phyloP scores from a whole-genome alignment of 2,888 invertebrate genomes.

The Cheilosia pagana region DNA sequence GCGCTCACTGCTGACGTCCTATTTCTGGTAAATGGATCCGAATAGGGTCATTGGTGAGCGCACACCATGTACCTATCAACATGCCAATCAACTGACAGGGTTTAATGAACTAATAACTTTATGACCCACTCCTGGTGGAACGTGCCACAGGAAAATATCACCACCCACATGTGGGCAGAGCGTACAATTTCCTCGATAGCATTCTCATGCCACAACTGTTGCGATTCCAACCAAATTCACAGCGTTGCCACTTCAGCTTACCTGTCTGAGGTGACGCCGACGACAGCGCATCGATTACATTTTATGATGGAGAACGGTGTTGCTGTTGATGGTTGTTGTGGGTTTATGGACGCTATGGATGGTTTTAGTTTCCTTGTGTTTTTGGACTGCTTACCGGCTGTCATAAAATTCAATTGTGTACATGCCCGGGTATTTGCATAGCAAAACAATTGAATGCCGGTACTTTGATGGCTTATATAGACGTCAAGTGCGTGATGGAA shows the following conservation, averaged over 20 bases:
- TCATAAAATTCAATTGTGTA: slow-evolving; percentile 28
- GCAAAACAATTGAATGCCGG: slow-evolving; percentile 26
- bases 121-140: slow-evolving; percentile 23
- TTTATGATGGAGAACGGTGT: slow-evolving; percentile 34
- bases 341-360: slow-evolving; percentile 24
- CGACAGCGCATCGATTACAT: slow-evolving; percentile 1
- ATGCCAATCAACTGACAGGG: slow-evolving; percentile 34
- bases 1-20: slow-evolving; percentile 17
- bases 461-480: slow-evolving; percentile 5
- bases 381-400: neutral
- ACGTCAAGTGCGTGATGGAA: slow-evolving; percentile 12
- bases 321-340: neutral
- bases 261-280: slow-evolving; percentile 3
- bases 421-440: slow-evolving; percentile 9
- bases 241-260: neutral
- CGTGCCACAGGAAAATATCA: neutral
- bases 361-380: slow-evolving; percentile 10
- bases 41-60: slow-evolving; percentile 36
- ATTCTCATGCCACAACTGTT: neutral
- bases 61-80: slow-evolving; percentile 21
- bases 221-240: slow-evolving; percentile 5
- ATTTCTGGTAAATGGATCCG: slow-evolving; percentile 13
- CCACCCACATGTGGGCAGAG: slow-evolving; percentile 6
- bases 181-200: slow-evolving; percentile 4
- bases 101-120: slow-evolving; percentile 48